These are phyloP conservation scores for Volucella inanis DNA, from an alignment of 2,888 invertebrate species.

Conservation along the genomic window DNA sequence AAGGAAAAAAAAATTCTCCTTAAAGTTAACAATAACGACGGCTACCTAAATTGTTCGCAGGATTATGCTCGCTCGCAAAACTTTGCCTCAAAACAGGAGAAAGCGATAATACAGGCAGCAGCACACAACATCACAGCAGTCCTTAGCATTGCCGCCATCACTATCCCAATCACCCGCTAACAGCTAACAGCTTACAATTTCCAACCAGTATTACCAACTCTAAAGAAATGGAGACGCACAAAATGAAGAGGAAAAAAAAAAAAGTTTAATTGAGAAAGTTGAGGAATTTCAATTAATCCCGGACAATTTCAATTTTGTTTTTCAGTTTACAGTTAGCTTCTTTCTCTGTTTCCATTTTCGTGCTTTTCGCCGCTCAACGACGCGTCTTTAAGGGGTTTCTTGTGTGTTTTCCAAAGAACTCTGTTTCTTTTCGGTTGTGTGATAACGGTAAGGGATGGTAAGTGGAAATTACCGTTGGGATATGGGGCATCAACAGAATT, in stretches of 20 bases:
- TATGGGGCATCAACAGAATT: constrained; percentile 1
- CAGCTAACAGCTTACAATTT: no score
- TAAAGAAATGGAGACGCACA: neutral
- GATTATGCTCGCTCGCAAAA: constrained; percentile 61
- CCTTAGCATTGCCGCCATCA: no score
- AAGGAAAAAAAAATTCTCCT: constrained; percentile 43
- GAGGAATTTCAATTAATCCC: constrained; percentile 83
- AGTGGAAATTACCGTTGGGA: neutral
- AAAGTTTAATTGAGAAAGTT: constrained; percentile 83
- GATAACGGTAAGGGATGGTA: neutral
- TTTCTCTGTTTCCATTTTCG: constrained; percentile 16
- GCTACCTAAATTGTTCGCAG: constrained; percentile 74
- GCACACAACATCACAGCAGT: constrained; percentile 26
- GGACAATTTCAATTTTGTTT: constrained; percentile 78
- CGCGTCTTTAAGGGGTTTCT: constrained; percentile 4
- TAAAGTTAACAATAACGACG: constrained; percentile 69
- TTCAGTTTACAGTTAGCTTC: constrained; percentile 33
- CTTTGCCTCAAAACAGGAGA: constrained; percentile 65
- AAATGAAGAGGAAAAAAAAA: constrained; percentile 62
- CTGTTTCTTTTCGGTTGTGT: constrained; percentile 47
- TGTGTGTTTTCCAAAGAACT: constrained; percentile 48
- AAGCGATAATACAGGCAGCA: constrained; percentile 67
- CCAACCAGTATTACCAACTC: no score
- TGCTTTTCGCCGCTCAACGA: constrained; percentile 19
- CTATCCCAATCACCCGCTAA: no score